These are phyloP conservation scores for Brachycybe producta DNA, from an alignment of 2,888 invertebrate species.

Conservation along the genomic window DNA sequence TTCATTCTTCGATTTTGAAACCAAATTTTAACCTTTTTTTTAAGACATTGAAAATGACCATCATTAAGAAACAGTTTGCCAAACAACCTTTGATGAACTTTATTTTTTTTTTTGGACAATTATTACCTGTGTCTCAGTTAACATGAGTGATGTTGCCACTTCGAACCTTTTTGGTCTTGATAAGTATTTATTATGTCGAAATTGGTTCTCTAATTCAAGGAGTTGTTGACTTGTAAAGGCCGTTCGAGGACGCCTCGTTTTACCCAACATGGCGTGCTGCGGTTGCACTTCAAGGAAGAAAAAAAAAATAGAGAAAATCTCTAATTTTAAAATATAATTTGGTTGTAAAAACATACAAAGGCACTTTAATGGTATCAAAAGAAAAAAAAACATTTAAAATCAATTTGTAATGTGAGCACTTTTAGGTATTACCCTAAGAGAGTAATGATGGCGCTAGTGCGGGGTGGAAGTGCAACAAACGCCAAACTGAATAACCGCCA, in stretches of 20 bases:
- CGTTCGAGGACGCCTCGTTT: slow-evolving; percentile 85
- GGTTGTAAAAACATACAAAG: too few species aligned
- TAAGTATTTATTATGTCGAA: slow-evolving; percentile 96
- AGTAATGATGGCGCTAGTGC: too few species aligned
- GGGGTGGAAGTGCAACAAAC: too few species aligned
- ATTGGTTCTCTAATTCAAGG: slow-evolving; percentile 93
- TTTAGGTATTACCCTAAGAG: too few species aligned
- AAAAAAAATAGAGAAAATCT: slow-evolving; percentile 3
- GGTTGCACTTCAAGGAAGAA: slow-evolving; percentile 32
- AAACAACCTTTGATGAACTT: background rate
- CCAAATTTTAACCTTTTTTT: slow-evolving; percentile 85
- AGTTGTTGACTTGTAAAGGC: slow-evolving; percentile 97
- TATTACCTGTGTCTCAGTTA: slow-evolving; percentile 91
- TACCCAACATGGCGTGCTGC: slow-evolving; percentile 53
- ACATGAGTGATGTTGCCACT: slow-evolving; percentile 91
- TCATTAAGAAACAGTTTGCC: background rate
- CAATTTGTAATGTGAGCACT: too few species aligned
- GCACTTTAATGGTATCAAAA: too few species aligned
- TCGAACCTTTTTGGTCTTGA: slow-evolving; percentile 96
- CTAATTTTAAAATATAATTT: too few species aligned
- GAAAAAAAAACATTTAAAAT: too few species aligned
- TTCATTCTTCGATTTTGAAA: slow-evolving; percentile 98
- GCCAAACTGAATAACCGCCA: too few species aligned
- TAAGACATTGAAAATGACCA: background rate
- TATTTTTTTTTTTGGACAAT: background rate